phyloP scores from a whole-genome alignment of 2,888 invertebrate genomes.

The Parochlus steinenii region DNA sequence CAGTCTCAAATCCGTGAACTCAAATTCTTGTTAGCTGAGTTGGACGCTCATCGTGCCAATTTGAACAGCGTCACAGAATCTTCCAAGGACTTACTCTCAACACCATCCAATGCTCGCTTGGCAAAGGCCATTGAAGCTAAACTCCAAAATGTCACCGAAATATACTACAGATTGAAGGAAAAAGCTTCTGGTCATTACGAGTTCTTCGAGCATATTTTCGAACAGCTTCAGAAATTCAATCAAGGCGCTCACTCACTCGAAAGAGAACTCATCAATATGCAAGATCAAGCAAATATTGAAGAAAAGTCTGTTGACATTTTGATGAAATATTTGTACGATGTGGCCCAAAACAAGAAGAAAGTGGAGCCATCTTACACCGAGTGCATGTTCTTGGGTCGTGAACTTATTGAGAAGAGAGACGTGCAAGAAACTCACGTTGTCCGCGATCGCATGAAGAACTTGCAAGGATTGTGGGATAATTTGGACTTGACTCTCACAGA shows the following conservation, averaged over 20 bases:
- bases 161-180: conserved; percentile 75
- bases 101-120: conserved; percentile 68
- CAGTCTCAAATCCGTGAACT: conserved; percentile 80
- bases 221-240: conserved; percentile 48
- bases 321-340: conserved; percentile 35
- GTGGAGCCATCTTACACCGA: conserved; percentile 56
- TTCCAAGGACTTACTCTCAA: conserved; percentile 63
- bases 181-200: conserved; percentile 61
- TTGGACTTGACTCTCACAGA: conserved; percentile 68
- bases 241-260: conserved; percentile 51
- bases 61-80: conserved; percentile 65
- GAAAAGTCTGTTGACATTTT: conserved; percentile 52
- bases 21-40: conserved; percentile 60
- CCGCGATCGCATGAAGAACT: conserved; percentile 66
- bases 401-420: conserved; percentile 65
- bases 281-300: conserved; percentile 56
- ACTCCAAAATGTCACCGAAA: conserved; percentile 66
- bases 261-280: conserved; percentile 48
- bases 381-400: conserved; percentile 63
- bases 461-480: conserved; percentile 83
- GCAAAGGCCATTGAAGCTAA: conserved; percentile 81
- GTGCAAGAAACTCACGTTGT: conserved; percentile 73
- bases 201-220: conserved; percentile 64
- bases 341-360: conserved; percentile 34
- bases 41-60: conserved; percentile 72